Conservation (phyloP, 2,797 vertebrate genomes). For the Leptodactylus fallax region DNA sequence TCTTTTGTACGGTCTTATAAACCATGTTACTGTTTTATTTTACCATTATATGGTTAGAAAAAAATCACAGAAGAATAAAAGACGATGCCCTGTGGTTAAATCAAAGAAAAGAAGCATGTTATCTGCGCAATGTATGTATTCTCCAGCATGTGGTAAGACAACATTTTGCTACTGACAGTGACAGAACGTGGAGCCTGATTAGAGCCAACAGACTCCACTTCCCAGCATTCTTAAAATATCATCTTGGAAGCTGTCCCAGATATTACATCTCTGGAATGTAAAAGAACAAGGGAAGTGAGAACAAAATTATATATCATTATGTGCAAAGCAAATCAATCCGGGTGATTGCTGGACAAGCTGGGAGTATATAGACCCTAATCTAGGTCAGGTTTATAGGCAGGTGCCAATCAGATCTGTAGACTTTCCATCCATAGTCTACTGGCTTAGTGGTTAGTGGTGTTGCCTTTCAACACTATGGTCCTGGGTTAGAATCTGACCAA, state of each 20-base stretch:
- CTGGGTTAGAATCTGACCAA: no score
- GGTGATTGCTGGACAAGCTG: not conserved
- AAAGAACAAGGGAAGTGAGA: slow-evolving; percentile 31
- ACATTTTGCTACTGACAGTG: slow-evolving; percentile 53
- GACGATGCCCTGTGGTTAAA: slow-evolving; percentile 7
- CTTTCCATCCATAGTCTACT: no score
- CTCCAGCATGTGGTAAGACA: slow-evolving; percentile 59
- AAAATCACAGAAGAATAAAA: slow-evolving; percentile 20
- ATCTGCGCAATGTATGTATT: slow-evolving; percentile 44
- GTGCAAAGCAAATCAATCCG: not conserved
- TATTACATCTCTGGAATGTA: slow-evolving; percentile 57
- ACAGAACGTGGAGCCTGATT: slow-evolving; percentile 54
- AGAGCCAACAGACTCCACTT: slow-evolving; percentile 57
- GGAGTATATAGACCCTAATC: not conserved
- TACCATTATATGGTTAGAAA: not conserved
- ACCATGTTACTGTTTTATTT: not conserved
- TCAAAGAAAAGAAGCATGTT: slow-evolving; percentile 31
- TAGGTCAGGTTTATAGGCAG: no score
- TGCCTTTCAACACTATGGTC: no score
- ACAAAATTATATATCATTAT: slow-evolving; percentile 34
- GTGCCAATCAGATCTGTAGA: not conserved
- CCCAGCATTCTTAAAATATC: slow-evolving; percentile 64
- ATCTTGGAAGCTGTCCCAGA: slow-evolving; percentile 57
- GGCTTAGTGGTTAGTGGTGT: no score
- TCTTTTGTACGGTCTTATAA: no score